Evolutionary conservation across 2,113 vertebrate genomes (phyloP), one percentile per base, ranked within the genome.

Genomic region (Parus major): DNA sequence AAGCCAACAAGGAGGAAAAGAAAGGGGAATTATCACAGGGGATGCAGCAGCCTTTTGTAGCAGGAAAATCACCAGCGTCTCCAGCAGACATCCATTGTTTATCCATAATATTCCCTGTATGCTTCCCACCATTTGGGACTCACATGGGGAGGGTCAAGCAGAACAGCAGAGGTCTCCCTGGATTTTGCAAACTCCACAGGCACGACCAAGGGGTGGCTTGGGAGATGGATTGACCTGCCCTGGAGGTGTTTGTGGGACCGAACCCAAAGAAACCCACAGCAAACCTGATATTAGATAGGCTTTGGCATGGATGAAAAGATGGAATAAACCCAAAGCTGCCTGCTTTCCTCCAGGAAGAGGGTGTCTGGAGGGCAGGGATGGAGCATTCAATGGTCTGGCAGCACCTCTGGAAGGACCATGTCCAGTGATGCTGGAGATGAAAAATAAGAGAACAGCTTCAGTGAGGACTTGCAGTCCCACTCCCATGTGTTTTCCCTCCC

Each of bases 51-150:
- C 39, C 52, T 91, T 94, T 92, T 77, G 75, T 81, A 86, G 76
- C 53, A 57, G 96, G 60, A 72, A 82, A 94, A 92, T 82, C 92
- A 92, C 63, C 88, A 92, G 57, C 2, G 2, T 87, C 77, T 73
- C 88, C 90, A 80, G 46, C 86, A 95, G 96, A 63, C 86, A 9
- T 36, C 83, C 47, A 77, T 63, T 95, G 91, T 96, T 93, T 61
- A 69, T 75, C 93, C 82, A 25, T 86, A 79, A 93, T 50, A 57
- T 39, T 55, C 73, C 65, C 73, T 28, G 36, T 39, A 39, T 19
- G 21, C 46, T 52, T 81, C 82, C 76, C 5, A 15, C 31, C 41
- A 10, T 24, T 53, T 9, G 53, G 47, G 46, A 25, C 61, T 24
- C 61, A 12, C 16, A 33, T 31, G 23, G 57, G 49, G 29, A 86